Evolutionary conservation across 2,797 vertebrate species (phyloP).

Genomic region (Aphelocoma californica): DNA sequence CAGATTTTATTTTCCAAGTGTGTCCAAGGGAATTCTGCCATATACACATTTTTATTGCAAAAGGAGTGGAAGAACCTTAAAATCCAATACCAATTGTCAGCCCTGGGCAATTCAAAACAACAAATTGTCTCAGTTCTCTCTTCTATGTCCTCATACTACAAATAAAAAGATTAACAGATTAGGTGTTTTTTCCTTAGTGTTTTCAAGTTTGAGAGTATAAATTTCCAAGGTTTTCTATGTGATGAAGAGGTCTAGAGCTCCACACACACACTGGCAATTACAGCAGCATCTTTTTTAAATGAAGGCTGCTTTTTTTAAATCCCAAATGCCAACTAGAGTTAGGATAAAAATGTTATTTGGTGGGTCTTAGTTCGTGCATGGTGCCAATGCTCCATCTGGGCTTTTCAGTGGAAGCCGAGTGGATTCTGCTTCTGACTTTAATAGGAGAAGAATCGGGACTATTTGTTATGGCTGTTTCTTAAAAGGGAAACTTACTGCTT

Average conservation of each 20-base stretch:
- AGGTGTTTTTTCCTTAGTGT: background rate
- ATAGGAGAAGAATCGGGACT: constrained; percentile 31
- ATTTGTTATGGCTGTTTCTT: constrained; percentile 33
- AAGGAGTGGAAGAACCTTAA: background rate
- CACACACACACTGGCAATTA: background rate
- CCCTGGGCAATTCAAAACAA: background rate
- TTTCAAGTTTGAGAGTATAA: background rate
- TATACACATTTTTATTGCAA: background rate
- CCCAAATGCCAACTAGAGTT: background rate
- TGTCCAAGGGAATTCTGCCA: constrained; percentile 4
- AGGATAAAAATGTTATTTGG: background rate
- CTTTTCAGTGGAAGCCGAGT: accelerated
- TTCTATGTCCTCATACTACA: background rate
- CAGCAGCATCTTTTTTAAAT: background rate
- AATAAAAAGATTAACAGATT: background rate
- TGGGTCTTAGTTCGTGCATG: accelerated
- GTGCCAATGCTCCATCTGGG: background rate
- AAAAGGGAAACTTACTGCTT: constrained; percentile 51
- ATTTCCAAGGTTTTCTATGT: background rate
- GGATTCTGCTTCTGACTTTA: constrained; percentile 41
- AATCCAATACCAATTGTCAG: background rate
- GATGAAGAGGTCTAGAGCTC: background rate
- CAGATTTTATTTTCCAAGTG: constrained; percentile 27
- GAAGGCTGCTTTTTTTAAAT: background rate
- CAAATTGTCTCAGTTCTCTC: background rate